Evolutionary conservation across 53 echinoderm and acorn worm genomes (phyloP).

Genomic region (Mesocentrotus franciscanus): DNA sequence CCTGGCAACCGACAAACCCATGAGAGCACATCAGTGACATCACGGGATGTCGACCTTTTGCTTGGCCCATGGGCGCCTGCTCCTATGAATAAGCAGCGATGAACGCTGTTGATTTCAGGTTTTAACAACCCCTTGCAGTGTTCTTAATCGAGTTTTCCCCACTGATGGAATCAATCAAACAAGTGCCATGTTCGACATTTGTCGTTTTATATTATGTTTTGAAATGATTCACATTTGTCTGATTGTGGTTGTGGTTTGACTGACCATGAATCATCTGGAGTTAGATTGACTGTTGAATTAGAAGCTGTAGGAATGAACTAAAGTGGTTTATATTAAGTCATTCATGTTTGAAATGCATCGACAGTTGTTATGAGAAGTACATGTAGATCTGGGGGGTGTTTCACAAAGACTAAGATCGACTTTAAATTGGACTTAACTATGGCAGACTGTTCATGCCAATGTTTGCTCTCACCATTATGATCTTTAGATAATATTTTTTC

Average conservation of each 20-base stretch:
- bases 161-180: conserved; percentile 23
- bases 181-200: neutral
- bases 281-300: neutral
- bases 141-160: neutral
- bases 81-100: neutral
- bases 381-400: too few relatives aligned
- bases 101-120: neutral
- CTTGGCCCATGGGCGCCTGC: neutral
- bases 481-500: too few relatives aligned
- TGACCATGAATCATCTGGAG: neutral
- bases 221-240: conserved; percentile 23
- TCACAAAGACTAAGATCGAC: too few relatives aligned
- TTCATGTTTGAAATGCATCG: neutral
- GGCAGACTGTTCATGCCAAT: too few relatives aligned
- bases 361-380: neutral
- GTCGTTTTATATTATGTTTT: neutral
- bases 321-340: neutral
- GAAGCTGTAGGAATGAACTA: neutral
- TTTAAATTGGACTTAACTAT: too few relatives aligned
- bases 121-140: neutral
- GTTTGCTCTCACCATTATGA: too few relatives aligned
- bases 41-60: neutral
- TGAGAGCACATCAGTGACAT: neutral
- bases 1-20: neutral
- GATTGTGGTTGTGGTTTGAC: neutral